A percentile compares a stretch with the other conserved stretches of the same genome.
phyloP scores from a whole-genome alignment of 2,888 invertebrate genomes.

The Octonoba sinensis region DNA sequence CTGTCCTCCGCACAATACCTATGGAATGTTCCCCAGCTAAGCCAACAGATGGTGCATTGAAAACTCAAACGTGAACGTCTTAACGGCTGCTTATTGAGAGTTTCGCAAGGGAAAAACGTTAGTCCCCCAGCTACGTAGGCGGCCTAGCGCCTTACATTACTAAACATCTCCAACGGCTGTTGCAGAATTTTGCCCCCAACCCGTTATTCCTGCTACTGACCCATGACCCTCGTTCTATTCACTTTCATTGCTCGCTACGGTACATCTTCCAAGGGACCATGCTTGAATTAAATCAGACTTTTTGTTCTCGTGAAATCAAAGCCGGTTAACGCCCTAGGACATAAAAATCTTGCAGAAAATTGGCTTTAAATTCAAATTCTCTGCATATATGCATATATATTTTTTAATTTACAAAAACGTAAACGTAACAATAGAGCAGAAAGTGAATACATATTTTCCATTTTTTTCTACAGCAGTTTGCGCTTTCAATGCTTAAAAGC shows the following conservation, averaged over 20 bases:
- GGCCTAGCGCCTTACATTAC: slow-evolving; percentile 16
- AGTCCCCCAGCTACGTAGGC: slow-evolving; percentile 28
- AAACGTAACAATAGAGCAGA: too few relatives aligned
- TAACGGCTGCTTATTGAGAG: background rate
- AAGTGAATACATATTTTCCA: too few relatives aligned
- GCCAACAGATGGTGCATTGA: slow-evolving; percentile 53
- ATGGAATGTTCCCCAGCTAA: slow-evolving; percentile 30
- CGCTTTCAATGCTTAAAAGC: too few relatives aligned
- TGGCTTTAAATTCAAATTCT: too few relatives aligned
- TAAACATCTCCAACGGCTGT: slow-evolving; percentile 48
- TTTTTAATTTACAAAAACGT: too few relatives aligned
- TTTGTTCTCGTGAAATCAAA: background rate
- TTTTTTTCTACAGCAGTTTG: too few relatives aligned
- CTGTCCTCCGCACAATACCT: background rate
- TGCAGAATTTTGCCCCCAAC: slow-evolving; percentile 37
- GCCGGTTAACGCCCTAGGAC: background rate
- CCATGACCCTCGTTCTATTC: slow-evolving; percentile 49
- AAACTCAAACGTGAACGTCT: background rate
- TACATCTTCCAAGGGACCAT: slow-evolving; percentile 9
- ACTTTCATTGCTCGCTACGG: slow-evolving; percentile 52
- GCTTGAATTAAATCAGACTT: background rate
- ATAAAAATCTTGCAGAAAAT: too few relatives aligned
- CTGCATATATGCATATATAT: too few relatives aligned
- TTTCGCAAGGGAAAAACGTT: slow-evolving; percentile 43
- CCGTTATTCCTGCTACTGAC: slow-evolving; percentile 51